These are phyloP conservation scores for Emydocephalus ijimae DNA, from an alignment of 2,113 vertebrate genomes.

Conservation along the genomic window DNA sequence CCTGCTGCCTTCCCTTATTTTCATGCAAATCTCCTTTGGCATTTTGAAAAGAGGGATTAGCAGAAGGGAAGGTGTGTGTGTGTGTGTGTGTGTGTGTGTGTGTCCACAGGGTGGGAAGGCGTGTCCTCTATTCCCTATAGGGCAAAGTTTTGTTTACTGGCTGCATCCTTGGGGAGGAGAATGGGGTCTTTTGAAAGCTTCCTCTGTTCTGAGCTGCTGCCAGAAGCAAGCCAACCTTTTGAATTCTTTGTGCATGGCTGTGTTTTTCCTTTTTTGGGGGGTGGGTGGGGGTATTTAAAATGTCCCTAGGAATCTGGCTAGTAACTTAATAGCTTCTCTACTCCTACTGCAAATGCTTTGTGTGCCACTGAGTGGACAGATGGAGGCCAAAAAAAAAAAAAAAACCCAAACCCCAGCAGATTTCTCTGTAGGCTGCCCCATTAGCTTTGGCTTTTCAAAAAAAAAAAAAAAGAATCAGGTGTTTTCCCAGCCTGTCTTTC, in stretches of 20 bases:
- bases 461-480: conserved; percentile 2
- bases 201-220: conserved; percentile 59
- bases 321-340: conserved; percentile 59
- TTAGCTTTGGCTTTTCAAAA: conserved; percentile 17
- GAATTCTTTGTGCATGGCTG: background rate
- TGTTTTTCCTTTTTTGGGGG: background rate
- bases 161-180: conserved; percentile 6
- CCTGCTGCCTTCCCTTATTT: conserved; percentile 51
- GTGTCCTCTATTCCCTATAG: background rate
- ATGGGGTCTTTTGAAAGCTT: conserved; percentile 57
- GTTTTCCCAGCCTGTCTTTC: conserved; percentile 25
- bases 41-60: conserved; percentile 60
- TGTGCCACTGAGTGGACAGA: conserved; percentile 43
- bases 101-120: conserved; percentile 35
- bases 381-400: conserved; percentile 27
- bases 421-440: conserved; percentile 47
- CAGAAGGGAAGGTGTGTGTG: background rate
- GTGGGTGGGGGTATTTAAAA: background rate
- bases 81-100: background rate
- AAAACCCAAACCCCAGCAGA: background rate
- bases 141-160: conserved; percentile 47
- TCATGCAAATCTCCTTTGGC: conserved; percentile 69
- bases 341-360: conserved; percentile 49
- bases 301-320: conserved; percentile 66
- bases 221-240: conserved; percentile 40